Evolutionary conservation across 2,113 vertebrate species (phyloP).

Genomic region (Prionailurus bengalensis): DNA sequence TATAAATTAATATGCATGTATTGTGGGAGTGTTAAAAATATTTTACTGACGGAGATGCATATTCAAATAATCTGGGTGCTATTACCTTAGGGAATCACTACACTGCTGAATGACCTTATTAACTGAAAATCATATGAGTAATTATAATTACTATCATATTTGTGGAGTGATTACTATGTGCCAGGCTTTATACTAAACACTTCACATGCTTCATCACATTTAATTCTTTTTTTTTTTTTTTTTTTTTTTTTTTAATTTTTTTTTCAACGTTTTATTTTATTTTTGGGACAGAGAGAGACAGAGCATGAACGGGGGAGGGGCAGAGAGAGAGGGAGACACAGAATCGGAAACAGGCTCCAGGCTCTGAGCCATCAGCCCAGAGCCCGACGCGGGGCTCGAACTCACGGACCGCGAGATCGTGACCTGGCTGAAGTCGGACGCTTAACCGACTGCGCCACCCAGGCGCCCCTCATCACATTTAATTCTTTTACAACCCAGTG

Average conservation of each 20-base stretch:
- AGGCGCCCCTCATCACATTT: neutral
- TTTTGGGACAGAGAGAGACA: too few species aligned
- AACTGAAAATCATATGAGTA: neutral
- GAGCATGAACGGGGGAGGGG: too few species aligned
- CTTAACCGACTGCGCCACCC: too few species aligned
- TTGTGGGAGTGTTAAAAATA: neutral
- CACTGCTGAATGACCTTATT: neutral
- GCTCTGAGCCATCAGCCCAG: too few species aligned
- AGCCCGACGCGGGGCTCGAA: too few species aligned
- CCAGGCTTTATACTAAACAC: neutral
- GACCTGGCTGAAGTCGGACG: too few species aligned
- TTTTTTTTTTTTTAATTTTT: too few species aligned
- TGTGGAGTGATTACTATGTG: neutral
- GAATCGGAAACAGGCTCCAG: too few species aligned
- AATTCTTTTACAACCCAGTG: neutral
- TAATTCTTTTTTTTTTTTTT: neutral
- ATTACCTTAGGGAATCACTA: neutral
- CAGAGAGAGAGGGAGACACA: too few species aligned
- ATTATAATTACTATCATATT: neutral
- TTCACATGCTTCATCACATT: neutral
- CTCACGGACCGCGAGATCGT: too few species aligned
- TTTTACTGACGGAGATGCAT: neutral
- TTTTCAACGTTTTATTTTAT: too few species aligned
- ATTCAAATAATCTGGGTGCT: neutral
- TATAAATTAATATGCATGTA: neutral